Base-by-base conservation (phyloP, 2,113 vertebrate genomes). In the Eolophus roseicapilla region DNA sequence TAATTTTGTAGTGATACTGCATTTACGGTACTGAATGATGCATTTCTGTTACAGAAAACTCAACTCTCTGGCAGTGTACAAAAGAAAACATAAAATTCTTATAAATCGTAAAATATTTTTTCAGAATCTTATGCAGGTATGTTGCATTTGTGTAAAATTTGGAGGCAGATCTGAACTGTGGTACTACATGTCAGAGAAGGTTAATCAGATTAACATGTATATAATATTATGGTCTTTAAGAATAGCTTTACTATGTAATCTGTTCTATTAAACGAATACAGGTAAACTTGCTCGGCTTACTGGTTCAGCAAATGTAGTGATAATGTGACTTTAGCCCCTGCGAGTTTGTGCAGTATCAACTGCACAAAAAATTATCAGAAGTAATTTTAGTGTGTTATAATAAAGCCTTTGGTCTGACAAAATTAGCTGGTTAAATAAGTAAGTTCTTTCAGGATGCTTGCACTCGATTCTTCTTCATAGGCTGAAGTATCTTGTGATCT, bases 401-500 rank as follows among this genome's bases (percentile, higher is more conserved):
- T 35, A 29, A 90, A 74, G 37, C 46, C 9, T 68, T 52, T 50
- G 28, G 7, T 74, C 82, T 55, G 33, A 23, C 57, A 16, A 82
- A 90, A 69, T 65, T 65, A 59, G 25, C 20, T 60, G 24, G 6
- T 46, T 60, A 55, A 90, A 37, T 73, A 27, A 37, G 2, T 25
- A 10, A n/a, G 16, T 69, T 67, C 18, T 91, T 78, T 68, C 39
- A 59, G 46, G 46, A 60, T 67, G 21, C 62, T 64, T 82, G n/a
- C 5, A 24, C 1, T 2, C 0, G 0, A 3, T 80, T 73, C 17
- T 39, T 52, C 37, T 84, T 86, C 19, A 7, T 50, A 39, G 17
- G 29, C 83, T 81, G 68, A 67, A 35, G 19, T 68, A 20, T 65
- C 43, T 81, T 39, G 37, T 63, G 27, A 21, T 91, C 41, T 47